phyloP scores from a whole-genome alignment of 2,113 vertebrate genomes.

The Gallinago media region DNA sequence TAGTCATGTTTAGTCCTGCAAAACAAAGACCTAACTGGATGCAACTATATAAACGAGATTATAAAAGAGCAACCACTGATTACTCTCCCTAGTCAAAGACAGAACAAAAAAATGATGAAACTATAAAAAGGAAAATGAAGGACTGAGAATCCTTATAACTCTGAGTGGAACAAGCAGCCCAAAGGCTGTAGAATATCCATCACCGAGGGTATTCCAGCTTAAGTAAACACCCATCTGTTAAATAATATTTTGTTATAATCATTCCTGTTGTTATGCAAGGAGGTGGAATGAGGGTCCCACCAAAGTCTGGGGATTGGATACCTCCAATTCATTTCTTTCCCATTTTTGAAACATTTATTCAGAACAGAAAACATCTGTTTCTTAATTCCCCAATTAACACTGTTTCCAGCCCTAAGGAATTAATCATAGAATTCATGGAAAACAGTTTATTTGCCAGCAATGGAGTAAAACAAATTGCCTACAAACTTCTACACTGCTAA shows the following conservation, averaged over 20 bases:
- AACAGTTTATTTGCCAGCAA: constrained; percentile 32
- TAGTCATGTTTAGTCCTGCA: background rate
- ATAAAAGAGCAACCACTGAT: background rate
- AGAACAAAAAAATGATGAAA: background rate
- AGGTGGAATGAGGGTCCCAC: background rate
- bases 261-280: background rate
- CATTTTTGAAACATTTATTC: background rate
- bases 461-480: constrained; percentile 33
- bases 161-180: background rate
- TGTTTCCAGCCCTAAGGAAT: constrained; percentile 33
- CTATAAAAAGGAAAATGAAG: background rate
- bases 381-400: constrained; percentile 57
- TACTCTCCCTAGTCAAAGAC: background rate
- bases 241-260: background rate
- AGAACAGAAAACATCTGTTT: constrained; percentile 57
- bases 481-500: background rate
- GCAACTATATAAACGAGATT: background rate
- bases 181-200: background rate
- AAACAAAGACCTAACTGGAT: background rate
- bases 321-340: background rate
- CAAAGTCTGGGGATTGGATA: background rate
- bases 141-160: background rate
- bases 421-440: constrained; percentile 11
- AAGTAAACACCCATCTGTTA: constrained; percentile 34
- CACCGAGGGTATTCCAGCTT: background rate